These are phyloP conservation scores for Polypterus bichir DNA, from an alignment of 2,113 vertebrate genomes.

Conservation along the genomic window DNA sequence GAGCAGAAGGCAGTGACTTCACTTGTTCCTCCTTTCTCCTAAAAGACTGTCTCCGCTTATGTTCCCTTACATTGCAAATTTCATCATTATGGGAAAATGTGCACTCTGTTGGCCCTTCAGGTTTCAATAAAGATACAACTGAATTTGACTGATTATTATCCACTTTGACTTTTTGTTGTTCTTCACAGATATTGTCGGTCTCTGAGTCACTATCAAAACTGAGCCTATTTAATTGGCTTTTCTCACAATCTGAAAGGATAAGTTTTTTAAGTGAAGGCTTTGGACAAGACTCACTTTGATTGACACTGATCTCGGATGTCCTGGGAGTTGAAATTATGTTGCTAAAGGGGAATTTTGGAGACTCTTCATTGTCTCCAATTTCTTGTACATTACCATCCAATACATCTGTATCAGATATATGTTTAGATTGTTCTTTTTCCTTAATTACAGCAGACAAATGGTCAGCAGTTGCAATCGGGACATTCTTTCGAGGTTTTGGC, in stretches of 20 bases:
- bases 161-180: conserved; percentile 38
- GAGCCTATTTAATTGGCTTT: conserved; percentile 54
- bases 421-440: too few species aligned
- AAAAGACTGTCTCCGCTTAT: conserved; percentile 38
- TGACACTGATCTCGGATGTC: too few species aligned
- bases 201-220: conserved; percentile 44
- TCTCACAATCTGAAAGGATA: conserved; percentile 49
- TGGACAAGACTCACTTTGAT: conserved; percentile 15
- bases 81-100: conserved; percentile 37
- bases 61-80: conserved; percentile 25
- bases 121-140: conserved; percentile 22
- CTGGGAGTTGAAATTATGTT: too few species aligned
- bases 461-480: not conserved
- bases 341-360: too few species aligned
- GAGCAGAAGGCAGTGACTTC: conserved; percentile 7
- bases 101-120: conserved; percentile 39
- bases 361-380: too few species aligned
- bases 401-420: too few species aligned
- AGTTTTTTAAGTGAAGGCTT: conserved; percentile 43
- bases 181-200: conserved; percentile 39
- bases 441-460: not conserved
- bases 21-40: conserved; percentile 40
- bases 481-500: not conserved
- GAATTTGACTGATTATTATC: conserved; percentile 13
- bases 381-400: too few species aligned